Evolutionary conservation across 2,888 invertebrate species (phyloP), one percentile per base, ranked within the genome.

Genomic region (Auanema freiburgensis): DNA sequence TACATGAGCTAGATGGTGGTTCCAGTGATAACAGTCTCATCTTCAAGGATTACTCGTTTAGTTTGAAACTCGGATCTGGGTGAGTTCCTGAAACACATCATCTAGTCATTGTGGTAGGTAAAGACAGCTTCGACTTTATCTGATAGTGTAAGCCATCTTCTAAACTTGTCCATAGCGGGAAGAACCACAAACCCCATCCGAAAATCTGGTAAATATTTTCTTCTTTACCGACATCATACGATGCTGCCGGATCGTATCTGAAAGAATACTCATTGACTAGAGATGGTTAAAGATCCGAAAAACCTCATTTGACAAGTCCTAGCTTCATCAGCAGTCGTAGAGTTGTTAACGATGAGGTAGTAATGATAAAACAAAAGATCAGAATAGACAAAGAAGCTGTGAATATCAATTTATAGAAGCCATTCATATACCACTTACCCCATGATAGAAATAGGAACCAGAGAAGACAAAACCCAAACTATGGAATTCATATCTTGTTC

Each of bases 181-280:
- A 67, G 33, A 65, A 43, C 78, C 78, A 78, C n/a, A 78, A 42
- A 54, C 78, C 76, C 74, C 75, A 77, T 11, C 78, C 77, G 58
- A 79, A 76, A 23, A 69, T 71, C 43, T 71, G 59, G 16, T 61
- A 59, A 53, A 74, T 69, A 57, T 78, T 78, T 21, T 62, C 61
- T 44, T 53, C 59, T 40, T 59, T 62, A 57, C 77, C 76, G 64
- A 74, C 63, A 63, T 78, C 74, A 69, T 78, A 78, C 43, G 72
- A 72, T 11, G 76, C 77, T 8, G 55, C 40, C 33, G 57, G 59
- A 57, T 78, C 78, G 49, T 66, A 67, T 46, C 67, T 74, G 55
- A 44, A 74, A 59, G 8, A 14, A 23, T 3, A 8, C 4, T 33
- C 4, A 33, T 5, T 33, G 4, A 33, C 3, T 3, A 5, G 8